Conservation (phyloP, 1,140 invertebrate genomes). For the Teleopsis dalmanni region DNA sequence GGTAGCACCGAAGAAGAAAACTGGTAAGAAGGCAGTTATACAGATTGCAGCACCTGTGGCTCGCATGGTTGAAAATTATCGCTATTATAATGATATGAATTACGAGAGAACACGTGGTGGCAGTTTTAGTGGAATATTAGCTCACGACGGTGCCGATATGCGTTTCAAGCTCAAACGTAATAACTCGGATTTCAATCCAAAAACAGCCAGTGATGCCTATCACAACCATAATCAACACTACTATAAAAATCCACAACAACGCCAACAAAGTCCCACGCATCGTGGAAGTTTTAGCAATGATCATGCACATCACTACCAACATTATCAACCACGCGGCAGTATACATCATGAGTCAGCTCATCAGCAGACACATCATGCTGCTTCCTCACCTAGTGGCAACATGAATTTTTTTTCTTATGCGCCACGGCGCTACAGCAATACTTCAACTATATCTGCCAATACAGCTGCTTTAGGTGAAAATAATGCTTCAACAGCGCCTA, state of each 20-base stretch:
- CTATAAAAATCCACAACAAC: conserved; percentile 8
- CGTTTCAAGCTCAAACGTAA: conserved; percentile 38
- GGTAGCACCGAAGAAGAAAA: conserved; percentile 44
- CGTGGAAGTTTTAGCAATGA: conserved; percentile 9
- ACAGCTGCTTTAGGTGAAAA: conserved; percentile 21
- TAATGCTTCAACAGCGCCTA: conserved; percentile 18
- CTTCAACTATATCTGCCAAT: conserved; percentile 33
- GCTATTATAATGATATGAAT: conserved; percentile 32
- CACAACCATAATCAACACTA: conserved; percentile 1
- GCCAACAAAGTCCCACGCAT: neutral
- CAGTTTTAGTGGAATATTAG: conserved; percentile 30
- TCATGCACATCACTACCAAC: conserved; percentile 9
- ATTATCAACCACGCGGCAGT: conserved; percentile 11
- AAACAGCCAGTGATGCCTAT: conserved; percentile 13
- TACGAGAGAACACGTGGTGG: conserved; percentile 39
- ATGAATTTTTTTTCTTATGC: conserved; percentile 30
- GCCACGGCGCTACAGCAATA: conserved; percentile 38
- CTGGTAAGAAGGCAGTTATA: conserved; percentile 41
- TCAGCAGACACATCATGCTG: conserved; percentile 9
- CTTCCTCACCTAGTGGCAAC: conserved; percentile 6
- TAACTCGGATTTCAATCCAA: conserved; percentile 37
- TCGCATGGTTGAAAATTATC: conserved; percentile 42
- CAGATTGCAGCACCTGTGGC: conserved; percentile 34
- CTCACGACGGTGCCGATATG: conserved; percentile 27
- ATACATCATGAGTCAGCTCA: conserved; percentile 24